A percentile compares a stretch with the other conserved stretches of the same genome.
phyloP scores from a whole-genome alignment of 2,113 vertebrate genomes.

The Meleagris gallopavo region DNA sequence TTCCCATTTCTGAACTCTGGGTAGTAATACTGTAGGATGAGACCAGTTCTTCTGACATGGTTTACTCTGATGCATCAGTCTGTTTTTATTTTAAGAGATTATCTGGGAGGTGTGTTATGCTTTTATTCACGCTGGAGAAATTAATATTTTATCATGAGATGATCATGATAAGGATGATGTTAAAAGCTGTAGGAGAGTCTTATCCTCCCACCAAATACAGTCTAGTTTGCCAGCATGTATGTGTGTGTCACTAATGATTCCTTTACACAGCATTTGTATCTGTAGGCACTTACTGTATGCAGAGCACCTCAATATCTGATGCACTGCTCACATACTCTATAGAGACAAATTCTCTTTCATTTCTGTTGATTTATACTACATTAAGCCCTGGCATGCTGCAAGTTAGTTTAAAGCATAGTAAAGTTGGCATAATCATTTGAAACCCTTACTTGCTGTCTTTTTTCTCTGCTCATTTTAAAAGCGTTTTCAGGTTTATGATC shows the following conservation, averaged over 20 bases:
- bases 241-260: background rate
- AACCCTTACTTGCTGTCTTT: background rate
- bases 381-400: background rate
- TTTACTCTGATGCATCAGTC: background rate
- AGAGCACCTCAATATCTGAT: background rate
- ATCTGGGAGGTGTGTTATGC: background rate
- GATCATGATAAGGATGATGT: background rate
- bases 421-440: background rate
- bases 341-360: background rate
- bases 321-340: background rate
- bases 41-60: background rate
- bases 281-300: background rate
- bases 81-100: background rate
- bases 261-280: background rate
- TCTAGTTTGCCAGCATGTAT: background rate
- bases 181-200: background rate
- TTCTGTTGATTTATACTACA: background rate
- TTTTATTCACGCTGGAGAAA: background rate
- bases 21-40: background rate
- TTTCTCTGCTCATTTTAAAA: background rate
- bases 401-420: background rate
- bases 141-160: background rate
- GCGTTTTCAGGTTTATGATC: background rate
- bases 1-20: background rate
- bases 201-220: background rate